phyloP scores from a whole-genome alignment of 2,797 vertebrate genomes.

The Pseudopleuronectes americanus region DNA sequence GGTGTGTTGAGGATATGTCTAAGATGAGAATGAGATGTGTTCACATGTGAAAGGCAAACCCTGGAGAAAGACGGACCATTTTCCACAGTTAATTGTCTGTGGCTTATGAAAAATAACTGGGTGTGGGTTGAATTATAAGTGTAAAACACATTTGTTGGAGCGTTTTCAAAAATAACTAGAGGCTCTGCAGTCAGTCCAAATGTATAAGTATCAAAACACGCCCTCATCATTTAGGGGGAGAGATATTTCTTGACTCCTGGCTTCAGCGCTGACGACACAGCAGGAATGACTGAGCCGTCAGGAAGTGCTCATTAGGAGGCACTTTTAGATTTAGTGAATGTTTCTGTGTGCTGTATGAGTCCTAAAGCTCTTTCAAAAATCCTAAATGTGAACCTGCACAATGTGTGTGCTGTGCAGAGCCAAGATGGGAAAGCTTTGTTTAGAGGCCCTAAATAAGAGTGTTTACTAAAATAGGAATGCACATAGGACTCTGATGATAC shows the following conservation, averaged over 20 bases:
- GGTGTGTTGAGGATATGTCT: no score
- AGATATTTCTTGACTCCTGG: conserved; percentile 42
- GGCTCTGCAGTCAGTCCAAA: background rate
- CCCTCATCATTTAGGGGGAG: conserved; percentile 6
- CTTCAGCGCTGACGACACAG: conserved; percentile 42
- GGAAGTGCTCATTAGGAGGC: conserved; percentile 57
- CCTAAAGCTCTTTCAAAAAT: conserved; percentile 38
- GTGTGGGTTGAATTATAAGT: background rate
- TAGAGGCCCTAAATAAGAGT: conserved; percentile 30
- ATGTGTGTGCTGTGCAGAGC: conserved; percentile 42
- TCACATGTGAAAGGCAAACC: no score
- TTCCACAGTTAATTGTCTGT: no score
- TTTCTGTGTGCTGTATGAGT: conserved; percentile 15
- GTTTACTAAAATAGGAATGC: conserved; percentile 47
- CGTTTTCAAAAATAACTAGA: conserved; percentile 5
- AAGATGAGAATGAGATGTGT: no score
- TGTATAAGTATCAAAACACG: background rate
- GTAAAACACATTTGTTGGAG: background rate
- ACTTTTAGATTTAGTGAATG: conserved; percentile 70
- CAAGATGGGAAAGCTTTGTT: conserved; percentile 50
- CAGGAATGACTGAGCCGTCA: conserved; percentile 56
- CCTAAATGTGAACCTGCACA: conserved; percentile 37
- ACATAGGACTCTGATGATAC: conserved; percentile 16
- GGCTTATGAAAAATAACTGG: background rate
- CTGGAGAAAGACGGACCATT: no score